Evolutionary conservation across 2,888 invertebrate genomes (phyloP), one percentile per base, ranked within the genome.

Genomic region (Mystacides longicornis): DNA sequence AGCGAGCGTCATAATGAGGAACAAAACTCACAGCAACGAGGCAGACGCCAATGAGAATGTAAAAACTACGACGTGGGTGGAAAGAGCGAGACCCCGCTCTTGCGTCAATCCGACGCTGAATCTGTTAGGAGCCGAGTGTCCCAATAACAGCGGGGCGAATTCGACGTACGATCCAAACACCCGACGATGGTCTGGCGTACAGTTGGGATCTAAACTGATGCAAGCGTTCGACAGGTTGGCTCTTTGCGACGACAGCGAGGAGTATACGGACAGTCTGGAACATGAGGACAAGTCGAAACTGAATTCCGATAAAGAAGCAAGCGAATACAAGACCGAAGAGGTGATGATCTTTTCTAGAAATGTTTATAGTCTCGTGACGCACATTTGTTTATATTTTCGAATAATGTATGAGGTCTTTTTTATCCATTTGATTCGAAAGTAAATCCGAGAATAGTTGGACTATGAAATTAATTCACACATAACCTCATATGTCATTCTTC

Each of bases 261-360:
- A 86, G 68, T 87, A 87, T 67, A 83, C 85, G 7, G 87, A 88
- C 71, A 87, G 87, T 69, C 74, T 87, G 63, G 86, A 86, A 70
- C 81, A 80, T 67, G 77, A 62, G 46, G 63, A 64, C 18, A 37
- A 37, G 14, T 37, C 37, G 4, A 64, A 63, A 48, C 57, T 60
- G 9, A 47, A 54, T 14, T 33, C 55, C 20, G 64, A 65, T 2
- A 65, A 66, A 11, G 65, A 65, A 9, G 49, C 46, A 11, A 23
- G 27, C 23, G 60, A 58, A 23, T 53, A 33, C 49, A 49, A 42
- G 33, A 58, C 53, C 20, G 58, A 58, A 20, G 61, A 61, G 61
- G 61, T 61, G 59, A 59, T 49, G 11, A 56, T 42, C 7, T 27
- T 27, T 27, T 27, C 5, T 27, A 7, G 7, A 11, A 7, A 11